phyloP scores from a whole-genome alignment of 2,113 vertebrate species.

The Heliornis fulica region DNA sequence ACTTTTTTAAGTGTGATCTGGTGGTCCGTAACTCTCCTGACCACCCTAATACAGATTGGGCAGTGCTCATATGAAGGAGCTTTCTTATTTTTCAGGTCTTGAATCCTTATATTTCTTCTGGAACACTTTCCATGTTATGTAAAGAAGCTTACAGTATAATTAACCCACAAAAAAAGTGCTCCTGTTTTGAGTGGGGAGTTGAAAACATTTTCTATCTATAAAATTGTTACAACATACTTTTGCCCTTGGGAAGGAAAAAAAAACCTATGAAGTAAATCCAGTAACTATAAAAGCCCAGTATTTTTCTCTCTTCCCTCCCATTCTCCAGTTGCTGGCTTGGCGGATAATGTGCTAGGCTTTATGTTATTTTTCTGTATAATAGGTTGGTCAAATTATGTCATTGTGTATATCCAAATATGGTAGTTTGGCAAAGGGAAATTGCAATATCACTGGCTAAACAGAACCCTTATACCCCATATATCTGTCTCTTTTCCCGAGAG shows the following conservation, averaged over 20 bases:
- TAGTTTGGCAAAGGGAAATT: background rate
- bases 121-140: background rate
- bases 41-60: background rate
- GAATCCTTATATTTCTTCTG: slow-evolving; percentile 4
- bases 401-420: background rate
- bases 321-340: background rate
- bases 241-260: background rate
- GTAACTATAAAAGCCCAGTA: background rate
- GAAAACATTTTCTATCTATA: slow-evolving; percentile 42
- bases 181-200: slow-evolving; percentile 31
- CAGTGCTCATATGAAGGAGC: background rate
- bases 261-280: slow-evolving; percentile 20
- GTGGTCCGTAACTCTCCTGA: background rate
- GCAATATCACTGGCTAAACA: background rate
- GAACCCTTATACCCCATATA: background rate
- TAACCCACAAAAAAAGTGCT: slow-evolving; percentile 7
- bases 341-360: background rate
- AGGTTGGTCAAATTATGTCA: background rate
- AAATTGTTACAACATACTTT: slow-evolving; percentile 38
- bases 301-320: background rate
- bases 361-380: background rate
- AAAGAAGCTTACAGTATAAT: slow-evolving; percentile 41
- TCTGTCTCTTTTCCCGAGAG: background rate
- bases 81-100: background rate
- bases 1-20: background rate